These are phyloP conservation scores for Netelia virgata DNA, from an alignment of 2,888 invertebrate genomes.

Conservation along the genomic window DNA sequence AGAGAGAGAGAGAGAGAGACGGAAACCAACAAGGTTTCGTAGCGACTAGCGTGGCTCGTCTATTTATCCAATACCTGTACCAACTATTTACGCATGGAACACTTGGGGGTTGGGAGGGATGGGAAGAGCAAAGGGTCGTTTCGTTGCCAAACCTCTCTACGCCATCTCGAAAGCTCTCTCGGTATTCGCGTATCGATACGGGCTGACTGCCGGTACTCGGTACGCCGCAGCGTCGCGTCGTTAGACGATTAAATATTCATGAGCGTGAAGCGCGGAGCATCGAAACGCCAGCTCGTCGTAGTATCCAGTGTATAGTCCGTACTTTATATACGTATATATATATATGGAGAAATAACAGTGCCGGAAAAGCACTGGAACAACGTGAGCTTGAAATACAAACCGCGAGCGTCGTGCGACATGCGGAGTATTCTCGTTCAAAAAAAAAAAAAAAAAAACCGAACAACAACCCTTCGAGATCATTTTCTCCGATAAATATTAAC, in stretches of 20 bases:
- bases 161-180: constrained; percentile 44
- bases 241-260: constrained; percentile 78
- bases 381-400: neutral
- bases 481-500: too few species aligned
- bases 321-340: neutral
- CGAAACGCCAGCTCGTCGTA: constrained; percentile 46
- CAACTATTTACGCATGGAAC: constrained; percentile 69
- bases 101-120: constrained; percentile 53
- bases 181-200: constrained; percentile 74
- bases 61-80: constrained; percentile 63
- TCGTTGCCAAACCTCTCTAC: constrained; percentile 24
- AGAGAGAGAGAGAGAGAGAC: too few species aligned
- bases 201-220: constrained; percentile 61
- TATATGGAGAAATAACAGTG: constrained; percentile 18
- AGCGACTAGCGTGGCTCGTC: constrained; percentile 49
- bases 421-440: neutral
- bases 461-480: neutral
- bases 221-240: constrained; percentile 69
- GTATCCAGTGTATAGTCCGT: constrained; percentile 47
- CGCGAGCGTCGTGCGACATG: neutral
- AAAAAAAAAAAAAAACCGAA: neutral
- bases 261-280: constrained; percentile 68
- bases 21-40: constrained; percentile 11
- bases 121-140: constrained; percentile 24
- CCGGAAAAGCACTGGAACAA: neutral